Percentiles rank a stretch among this genome's conserved stretches.
Conservation (phyloP, 1,140 invertebrate species). For the Bombus waltoni region DNA sequence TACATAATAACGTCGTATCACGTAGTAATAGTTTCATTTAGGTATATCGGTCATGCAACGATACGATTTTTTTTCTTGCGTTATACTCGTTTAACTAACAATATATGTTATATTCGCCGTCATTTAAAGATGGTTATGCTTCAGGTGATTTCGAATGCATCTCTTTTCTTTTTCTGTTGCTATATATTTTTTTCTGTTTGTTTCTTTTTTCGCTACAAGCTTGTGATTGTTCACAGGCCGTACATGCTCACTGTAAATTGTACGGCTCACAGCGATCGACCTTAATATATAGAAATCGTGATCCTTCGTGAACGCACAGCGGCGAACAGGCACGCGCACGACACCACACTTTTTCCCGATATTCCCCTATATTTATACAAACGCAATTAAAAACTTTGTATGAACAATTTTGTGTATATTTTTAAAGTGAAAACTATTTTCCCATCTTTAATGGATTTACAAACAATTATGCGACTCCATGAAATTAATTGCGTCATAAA, state of each 20-base stretch:
- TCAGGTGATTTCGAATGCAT: constrained; percentile 17
- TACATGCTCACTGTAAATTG: constrained; percentile 41
- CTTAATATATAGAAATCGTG: constrained; percentile 59
- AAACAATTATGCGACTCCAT: background rate
- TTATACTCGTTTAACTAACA: constrained; percentile 50
- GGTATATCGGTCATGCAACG: constrained; percentile 65
- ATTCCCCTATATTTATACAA: background rate
- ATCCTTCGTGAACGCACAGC: constrained; percentile 42
- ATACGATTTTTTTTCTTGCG: constrained; percentile 35
- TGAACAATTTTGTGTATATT: constrained; percentile 8
- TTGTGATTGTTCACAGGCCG: constrained; percentile 37
- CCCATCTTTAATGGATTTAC: background rate
- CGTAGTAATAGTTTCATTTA: constrained; percentile 64
- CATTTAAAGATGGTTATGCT: constrained; percentile 34
- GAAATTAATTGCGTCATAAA: background rate
- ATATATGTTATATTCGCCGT: constrained; percentile 42
- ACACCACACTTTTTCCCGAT: constrained; percentile 3
- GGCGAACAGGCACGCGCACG: constrained; percentile 27
- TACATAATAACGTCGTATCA: constrained; percentile 67
- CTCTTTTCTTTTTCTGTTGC: background rate
- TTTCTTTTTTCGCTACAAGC: constrained; percentile 26
- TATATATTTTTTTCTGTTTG: background rate
- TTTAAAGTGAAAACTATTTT: background rate
- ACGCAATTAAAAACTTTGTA: background rate
- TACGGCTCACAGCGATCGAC: constrained; percentile 46